Evolutionary conservation across 2,797 vertebrate genomes (phyloP).

Genomic region (Amniataba percoides): DNA sequence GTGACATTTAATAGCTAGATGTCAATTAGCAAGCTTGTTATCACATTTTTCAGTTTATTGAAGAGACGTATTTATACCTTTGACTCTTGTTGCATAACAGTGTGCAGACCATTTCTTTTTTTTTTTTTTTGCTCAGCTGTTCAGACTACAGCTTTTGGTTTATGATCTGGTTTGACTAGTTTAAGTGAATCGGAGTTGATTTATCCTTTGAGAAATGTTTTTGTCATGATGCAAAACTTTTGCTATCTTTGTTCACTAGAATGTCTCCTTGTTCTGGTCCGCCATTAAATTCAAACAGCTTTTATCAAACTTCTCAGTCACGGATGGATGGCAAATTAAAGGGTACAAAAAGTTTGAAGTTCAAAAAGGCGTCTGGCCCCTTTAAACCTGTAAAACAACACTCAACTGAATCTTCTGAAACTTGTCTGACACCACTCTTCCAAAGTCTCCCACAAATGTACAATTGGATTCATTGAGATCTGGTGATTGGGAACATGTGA

Average conservation of each 20-base stretch:
- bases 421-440: not conserved
- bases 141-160: too few relatives aligned
- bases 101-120: not conserved
- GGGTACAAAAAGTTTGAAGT: not conserved
- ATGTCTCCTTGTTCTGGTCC: slow-evolving; percentile 18
- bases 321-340: slow-evolving; percentile 37
- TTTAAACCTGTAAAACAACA: not conserved
- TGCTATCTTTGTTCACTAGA: not conserved
- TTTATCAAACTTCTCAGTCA: not conserved
- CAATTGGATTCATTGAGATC: not conserved
- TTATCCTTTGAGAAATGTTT: slow-evolving; percentile 5
- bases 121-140: too few relatives aligned
- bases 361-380: not conserved
- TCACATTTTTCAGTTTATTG: not conserved
- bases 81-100: not conserved
- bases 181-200: slow-evolving; percentile 15
- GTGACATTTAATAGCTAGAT: not conserved
- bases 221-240: not conserved
- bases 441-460: too few relatives aligned
- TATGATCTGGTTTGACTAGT: too few relatives aligned
- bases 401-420: not conserved
- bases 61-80: not conserved
- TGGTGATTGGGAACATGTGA: not conserved
- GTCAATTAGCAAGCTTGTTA: not conserved
- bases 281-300: not conserved